Conservation (phyloP, 2,888 invertebrate species). For the Tryphoninae sp. region DNA sequence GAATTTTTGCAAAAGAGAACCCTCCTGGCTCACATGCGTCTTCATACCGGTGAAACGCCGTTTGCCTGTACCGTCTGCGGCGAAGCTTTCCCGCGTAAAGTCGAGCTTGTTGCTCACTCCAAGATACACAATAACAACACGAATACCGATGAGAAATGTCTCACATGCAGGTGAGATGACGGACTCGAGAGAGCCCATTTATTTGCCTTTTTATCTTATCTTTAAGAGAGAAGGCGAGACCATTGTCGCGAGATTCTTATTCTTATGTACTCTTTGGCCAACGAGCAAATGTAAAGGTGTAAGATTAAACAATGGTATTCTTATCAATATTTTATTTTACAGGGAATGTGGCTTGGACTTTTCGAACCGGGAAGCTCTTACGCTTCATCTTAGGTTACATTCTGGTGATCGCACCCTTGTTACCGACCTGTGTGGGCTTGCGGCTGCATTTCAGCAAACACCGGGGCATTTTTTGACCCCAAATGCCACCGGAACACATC, state of each 20-base stretch:
- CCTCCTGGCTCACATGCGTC: slow-evolving; percentile 90
- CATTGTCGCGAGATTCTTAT: too few species aligned
- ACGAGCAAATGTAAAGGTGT: too few species aligned
- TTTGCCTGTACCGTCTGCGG: slow-evolving; percentile 90
- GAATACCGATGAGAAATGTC: slow-evolving; percentile 79
- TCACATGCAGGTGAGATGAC: slow-evolving; percentile 81
- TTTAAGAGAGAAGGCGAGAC: not conserved
- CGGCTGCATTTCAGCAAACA: slow-evolving; percentile 87
- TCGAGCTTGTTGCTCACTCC: slow-evolving; percentile 86
- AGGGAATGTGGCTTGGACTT: slow-evolving; percentile 86
- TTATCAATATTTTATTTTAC: slow-evolving; percentile 59
- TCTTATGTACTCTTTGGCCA: too few species aligned
- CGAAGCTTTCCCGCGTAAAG: slow-evolving; percentile 88
- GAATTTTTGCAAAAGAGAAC: slow-evolving; percentile 93
- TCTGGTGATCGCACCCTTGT: slow-evolving; percentile 91
- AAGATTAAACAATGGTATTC: too few species aligned
- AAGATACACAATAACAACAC: slow-evolving; percentile 82
- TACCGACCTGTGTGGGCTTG: slow-evolving; percentile 90
- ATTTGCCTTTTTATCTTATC: slow-evolving; percentile 28
- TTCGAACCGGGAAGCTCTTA: slow-evolving; percentile 88
- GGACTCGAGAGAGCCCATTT: not conserved
- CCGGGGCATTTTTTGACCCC: slow-evolving; percentile 85
- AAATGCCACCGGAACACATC: slow-evolving; percentile 78
- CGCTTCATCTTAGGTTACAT: slow-evolving; percentile 90
- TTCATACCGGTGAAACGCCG: slow-evolving; percentile 89